Evolutionary conservation across 2,888 invertebrate genomes (phyloP).

Genomic region (Erebia ligea): DNA sequence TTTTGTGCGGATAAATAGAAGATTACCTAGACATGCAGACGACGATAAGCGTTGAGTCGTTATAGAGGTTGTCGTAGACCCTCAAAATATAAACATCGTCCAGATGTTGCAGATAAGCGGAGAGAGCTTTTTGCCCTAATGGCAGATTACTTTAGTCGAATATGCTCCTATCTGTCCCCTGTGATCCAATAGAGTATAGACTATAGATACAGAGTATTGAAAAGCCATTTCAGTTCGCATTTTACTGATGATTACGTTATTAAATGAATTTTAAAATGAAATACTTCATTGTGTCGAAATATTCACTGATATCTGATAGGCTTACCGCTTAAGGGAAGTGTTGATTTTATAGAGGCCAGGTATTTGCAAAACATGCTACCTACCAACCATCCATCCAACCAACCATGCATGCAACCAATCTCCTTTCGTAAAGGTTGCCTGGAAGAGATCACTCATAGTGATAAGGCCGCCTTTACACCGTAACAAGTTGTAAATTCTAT

Average conservation of each 20-base stretch:
- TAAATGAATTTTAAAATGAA: conserved; percentile 11
- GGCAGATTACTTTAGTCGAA: conserved; percentile 74
- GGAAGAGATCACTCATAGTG: too few species aligned
- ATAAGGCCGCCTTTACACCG: too few species aligned
- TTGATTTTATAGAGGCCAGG: background rate
- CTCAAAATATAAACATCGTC: conserved; percentile 81
- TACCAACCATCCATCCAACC: too few species aligned
- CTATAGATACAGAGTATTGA: conserved; percentile 31
- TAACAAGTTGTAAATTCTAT: too few species aligned
- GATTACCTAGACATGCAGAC: conserved; percentile 76
- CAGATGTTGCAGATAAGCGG: conserved; percentile 80
- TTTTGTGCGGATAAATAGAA: conserved; percentile 30
- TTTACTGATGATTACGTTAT: conserved; percentile 21
- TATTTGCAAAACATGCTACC: background rate
- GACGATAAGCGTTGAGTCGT: conserved; percentile 75
- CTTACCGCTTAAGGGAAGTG: background rate
- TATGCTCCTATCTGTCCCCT: conserved; percentile 36
- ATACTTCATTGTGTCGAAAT: conserved; percentile 2
- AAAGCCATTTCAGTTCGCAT: conserved; percentile 33
- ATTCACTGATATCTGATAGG: background rate
- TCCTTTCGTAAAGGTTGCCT: too few species aligned
- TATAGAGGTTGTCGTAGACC: conserved; percentile 79
- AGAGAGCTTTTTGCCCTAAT: conserved; percentile 78
- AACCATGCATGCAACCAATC: too few species aligned
- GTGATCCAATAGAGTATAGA: conserved; percentile 25